Conservation (phyloP, 2,888 invertebrate genomes). For the Sinotaia quadrata region DNA sequence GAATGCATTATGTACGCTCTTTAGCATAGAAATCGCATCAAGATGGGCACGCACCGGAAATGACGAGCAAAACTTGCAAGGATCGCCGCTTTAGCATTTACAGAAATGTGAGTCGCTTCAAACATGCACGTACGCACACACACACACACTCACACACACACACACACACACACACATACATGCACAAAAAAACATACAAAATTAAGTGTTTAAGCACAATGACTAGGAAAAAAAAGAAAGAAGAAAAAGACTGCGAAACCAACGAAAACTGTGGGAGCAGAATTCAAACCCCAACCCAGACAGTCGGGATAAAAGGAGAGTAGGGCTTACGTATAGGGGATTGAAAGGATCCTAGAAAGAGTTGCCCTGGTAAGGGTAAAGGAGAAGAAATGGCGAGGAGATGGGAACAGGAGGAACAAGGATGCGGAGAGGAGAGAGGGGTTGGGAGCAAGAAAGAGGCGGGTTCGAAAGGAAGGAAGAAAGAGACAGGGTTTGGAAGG, state of each 20-base stretch:
- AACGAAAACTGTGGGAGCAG: neutral
- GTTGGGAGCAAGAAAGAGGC: constrained; percentile 1
- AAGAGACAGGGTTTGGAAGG: neutral
- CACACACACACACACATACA: constrained; percentile 1
- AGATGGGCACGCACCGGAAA: too few species aligned
- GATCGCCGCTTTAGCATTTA: too few species aligned
- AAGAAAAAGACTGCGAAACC: neutral
- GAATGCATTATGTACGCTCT: too few species aligned
- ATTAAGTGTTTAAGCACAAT: neutral
- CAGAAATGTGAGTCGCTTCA: too few species aligned
- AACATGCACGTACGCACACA: neutral
- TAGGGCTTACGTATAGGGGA: too few species aligned
- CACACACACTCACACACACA: neutral
- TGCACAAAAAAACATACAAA: neutral
- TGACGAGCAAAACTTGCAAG: too few species aligned
- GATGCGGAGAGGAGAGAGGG: neutral
- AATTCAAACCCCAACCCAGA: neutral
- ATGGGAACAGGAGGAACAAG: neutral
- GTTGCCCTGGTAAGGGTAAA: neutral
- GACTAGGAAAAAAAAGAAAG: neutral
- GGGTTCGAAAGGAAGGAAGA: neutral
- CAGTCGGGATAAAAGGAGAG: too few species aligned
- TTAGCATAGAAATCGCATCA: too few species aligned
- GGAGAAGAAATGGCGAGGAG: neutral
- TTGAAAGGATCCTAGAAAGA: too few species aligned